A percentile compares a stretch with the other conserved stretches of the same genome.
Conservation (phyloP, 2,113 vertebrate species). For the Rattus norvegicus region GRCr8 NC_086027.1:99539501-99540000, state of each 20-base stretch:
- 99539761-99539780: background rate
- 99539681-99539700: rapidly evolving
- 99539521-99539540: background rate
- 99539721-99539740: background rate
- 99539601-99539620: background rate
- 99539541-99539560: rapidly evolving
- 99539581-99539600: no score
- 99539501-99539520: rapidly evolving
- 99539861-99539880: background rate
- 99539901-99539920: background rate
- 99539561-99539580: background rate
- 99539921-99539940: background rate
- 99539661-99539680: no score
- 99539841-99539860: background rate
- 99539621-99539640: rapidly evolving
- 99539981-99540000: background rate
- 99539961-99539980: background rate
- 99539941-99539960: background rate
- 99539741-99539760: background rate
- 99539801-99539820: background rate
- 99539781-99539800: background rate
- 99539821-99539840: background rate
- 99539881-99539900: background rate
- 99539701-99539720: background rate
- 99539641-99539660: rapidly evolving